Evolutionary conservation across 2,888 invertebrate genomes (phyloP).

Genomic region (Ommatoiulus sabulosus): DNA sequence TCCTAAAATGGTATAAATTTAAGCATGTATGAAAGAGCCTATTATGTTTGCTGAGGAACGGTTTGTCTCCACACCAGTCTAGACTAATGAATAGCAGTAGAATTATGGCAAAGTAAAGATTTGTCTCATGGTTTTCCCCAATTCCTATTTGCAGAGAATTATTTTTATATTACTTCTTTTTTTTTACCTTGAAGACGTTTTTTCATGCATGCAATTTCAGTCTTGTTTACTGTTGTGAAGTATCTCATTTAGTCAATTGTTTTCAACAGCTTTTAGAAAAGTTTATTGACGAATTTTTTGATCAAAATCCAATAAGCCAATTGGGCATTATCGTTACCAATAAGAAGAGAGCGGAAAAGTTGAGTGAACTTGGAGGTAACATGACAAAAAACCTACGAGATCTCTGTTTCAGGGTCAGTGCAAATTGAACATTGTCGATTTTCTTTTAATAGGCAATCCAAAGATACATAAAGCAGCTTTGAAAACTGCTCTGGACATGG

Average conservation of each 20-base stretch:
- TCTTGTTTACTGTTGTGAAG: too few relatives aligned
- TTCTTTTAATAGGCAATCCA: slow-evolving; percentile 67
- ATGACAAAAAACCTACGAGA: background rate
- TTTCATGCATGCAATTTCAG: too few relatives aligned
- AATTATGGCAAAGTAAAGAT: too few relatives aligned
- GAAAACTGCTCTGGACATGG: slow-evolving; percentile 61
- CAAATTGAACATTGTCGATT: background rate
- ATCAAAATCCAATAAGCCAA: slow-evolving; percentile 98
- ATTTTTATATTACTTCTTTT: too few relatives aligned
- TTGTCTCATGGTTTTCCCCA: too few relatives aligned
- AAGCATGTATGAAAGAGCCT: too few relatives aligned
- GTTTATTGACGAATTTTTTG: slow-evolving; percentile 97
- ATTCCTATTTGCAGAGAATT: too few relatives aligned
- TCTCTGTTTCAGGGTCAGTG: background rate
- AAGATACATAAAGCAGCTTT: slow-evolving; percentile 68
- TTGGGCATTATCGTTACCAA: slow-evolving; percentile 90
- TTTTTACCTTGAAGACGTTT: too few relatives aligned
- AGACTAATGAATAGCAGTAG: too few relatives aligned
- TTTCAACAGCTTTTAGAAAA: slow-evolving; percentile 83
- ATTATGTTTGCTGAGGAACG: too few relatives aligned
- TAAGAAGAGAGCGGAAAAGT: slow-evolving; percentile 93
- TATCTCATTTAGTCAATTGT: slow-evolving; percentile 55
- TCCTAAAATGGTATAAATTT: too few relatives aligned
- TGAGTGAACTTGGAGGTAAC: slow-evolving; percentile 89
- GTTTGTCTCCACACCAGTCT: too few relatives aligned